Evolutionary conservation across 2,113 vertebrate species (phyloP).

Genomic region (Pteruthius melanotis): DNA sequence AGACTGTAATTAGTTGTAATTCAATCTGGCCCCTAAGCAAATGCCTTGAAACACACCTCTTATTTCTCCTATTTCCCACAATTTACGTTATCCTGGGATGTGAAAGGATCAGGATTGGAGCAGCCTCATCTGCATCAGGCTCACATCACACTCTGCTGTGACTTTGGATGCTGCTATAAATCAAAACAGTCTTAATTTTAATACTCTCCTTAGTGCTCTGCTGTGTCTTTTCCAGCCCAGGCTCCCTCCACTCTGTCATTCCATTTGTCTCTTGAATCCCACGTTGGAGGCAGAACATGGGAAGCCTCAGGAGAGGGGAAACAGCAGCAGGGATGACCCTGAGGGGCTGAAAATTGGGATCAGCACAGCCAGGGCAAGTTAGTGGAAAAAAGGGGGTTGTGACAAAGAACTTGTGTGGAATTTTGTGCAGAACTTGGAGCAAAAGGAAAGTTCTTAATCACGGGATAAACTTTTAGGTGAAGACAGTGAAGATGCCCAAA

Average conservation of each 20-base stretch:
- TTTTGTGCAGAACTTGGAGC: neutral
- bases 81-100: neutral
- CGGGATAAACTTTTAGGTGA: neutral
- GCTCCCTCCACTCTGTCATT: neutral
- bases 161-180: neutral
- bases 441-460: rapidly evolving
- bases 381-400: rapidly evolving
- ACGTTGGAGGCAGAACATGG: rapidly evolving
- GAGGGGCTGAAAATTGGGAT: neutral
- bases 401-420: rapidly evolving
- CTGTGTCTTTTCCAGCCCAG: neutral
- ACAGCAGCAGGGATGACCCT: neutral
- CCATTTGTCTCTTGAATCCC: rapidly evolving
- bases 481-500: rapidly evolving
- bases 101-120: neutral
- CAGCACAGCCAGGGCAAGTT: rapidly evolving
- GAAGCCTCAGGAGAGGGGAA: neutral
- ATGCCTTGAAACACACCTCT: neutral
- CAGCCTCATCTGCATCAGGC: neutral
- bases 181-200: neutral
- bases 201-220: neutral
- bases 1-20: neutral
- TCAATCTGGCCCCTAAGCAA: neutral
- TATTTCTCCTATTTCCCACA: neutral
- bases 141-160: neutral